Percentiles rank a stretch among this genome's conserved stretches.
Evolutionary conservation across 2,888 invertebrate species (phyloP).

Genomic region (Acheta domesticus): DNA sequence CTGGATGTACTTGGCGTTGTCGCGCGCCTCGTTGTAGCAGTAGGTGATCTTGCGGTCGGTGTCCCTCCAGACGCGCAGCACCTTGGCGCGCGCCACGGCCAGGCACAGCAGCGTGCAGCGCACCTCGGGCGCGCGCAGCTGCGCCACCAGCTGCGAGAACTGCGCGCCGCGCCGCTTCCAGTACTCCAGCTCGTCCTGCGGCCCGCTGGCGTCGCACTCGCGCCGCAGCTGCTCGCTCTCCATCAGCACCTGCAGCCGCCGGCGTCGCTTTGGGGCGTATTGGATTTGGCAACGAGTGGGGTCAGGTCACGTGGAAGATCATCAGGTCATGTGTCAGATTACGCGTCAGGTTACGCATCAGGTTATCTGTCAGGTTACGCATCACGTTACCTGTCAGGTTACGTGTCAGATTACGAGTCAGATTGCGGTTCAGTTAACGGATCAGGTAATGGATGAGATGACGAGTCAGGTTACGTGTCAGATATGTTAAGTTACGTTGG

Average conservation of each 20-base stretch:
- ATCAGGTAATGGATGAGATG: too few relatives aligned
- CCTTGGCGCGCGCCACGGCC: slow-evolving; percentile 70
- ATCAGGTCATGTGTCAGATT: too few relatives aligned
- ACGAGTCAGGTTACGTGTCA: too few relatives aligned
- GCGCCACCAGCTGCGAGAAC: slow-evolving; percentile 80
- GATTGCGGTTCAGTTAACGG: too few relatives aligned
- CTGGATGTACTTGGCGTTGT: slow-evolving; percentile 92
- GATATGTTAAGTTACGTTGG: too few relatives aligned
- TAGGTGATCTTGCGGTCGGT: slow-evolving; percentile 88
- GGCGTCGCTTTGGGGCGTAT: background rate
- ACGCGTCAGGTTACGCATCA: too few relatives aligned
- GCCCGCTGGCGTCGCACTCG: slow-evolving; percentile 85
- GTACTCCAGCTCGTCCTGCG: slow-evolving; percentile 91
- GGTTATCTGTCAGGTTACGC: too few relatives aligned
- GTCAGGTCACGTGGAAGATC: too few relatives aligned
- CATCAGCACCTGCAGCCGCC: slow-evolving; percentile 61
- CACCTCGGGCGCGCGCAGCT: slow-evolving; percentile 61
- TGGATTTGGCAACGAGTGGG: too few relatives aligned
- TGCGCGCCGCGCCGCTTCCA: slow-evolving; percentile 94
- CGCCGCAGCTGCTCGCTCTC: slow-evolving; percentile 89
- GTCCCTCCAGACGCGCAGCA: slow-evolving; percentile 77
- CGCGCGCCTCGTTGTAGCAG: slow-evolving; percentile 92
- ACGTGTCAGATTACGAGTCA: too few relatives aligned
- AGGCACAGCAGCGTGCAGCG: slow-evolving; percentile 65
- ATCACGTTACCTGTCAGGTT: too few relatives aligned